Conservation (phyloP, 2,113 vertebrate species). For the Geococcyx californianus region DNA sequence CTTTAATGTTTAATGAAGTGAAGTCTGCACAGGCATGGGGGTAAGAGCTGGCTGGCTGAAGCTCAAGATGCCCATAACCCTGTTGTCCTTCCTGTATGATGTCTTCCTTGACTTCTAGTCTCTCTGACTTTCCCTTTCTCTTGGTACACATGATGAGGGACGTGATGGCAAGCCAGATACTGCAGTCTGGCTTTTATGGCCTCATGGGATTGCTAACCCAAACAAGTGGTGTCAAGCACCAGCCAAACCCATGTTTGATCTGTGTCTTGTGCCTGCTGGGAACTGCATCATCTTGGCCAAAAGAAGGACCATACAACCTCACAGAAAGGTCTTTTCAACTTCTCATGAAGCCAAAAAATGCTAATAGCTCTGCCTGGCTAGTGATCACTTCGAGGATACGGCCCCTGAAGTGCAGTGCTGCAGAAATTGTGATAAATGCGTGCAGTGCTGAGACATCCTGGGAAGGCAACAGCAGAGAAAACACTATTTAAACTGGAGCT, state of each 20-base stretch:
- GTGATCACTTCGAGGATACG: neutral
- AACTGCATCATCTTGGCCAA: neutral
- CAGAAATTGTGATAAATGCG: neutral
- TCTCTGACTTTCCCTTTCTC: neutral
- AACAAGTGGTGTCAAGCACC: neutral
- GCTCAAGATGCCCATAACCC: neutral
- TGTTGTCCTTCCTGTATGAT: neutral
- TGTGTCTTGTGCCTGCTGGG: neutral
- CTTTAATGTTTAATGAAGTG: neutral
- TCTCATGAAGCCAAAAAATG: neutral
- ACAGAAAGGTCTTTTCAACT: neutral
- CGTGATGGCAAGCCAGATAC: neutral
- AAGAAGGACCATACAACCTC: neutral
- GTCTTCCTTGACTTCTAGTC: neutral
- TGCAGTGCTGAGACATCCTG: accelerated
- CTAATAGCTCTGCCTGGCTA: neutral
- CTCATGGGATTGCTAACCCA: accelerated
- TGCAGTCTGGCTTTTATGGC: neutral
- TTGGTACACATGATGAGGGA: neutral
- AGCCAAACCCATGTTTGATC: accelerated
- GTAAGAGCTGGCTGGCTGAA: neutral
- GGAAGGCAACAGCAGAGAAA: neutral
- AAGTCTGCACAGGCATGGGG: neutral
- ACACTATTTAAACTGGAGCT: neutral
- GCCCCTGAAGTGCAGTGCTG: accelerated